Evolutionary conservation across 2,888 invertebrate species (phyloP), one percentile per base, ranked within the genome.

Genomic region (Drosophila affinis): DNA sequence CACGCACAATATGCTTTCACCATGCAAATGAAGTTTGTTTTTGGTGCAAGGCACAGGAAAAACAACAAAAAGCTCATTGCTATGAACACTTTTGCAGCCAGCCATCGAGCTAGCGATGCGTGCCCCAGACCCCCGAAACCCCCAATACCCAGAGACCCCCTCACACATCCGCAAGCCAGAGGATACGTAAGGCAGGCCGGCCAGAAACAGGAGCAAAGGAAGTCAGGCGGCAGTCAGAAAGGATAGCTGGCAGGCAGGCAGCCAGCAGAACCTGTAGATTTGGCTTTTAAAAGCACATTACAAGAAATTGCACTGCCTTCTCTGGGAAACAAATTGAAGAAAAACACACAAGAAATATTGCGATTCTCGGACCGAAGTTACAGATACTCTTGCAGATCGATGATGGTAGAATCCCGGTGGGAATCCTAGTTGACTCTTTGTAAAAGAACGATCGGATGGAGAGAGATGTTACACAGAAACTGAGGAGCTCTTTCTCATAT

Each of bases 21-120:
- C 78, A 84, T 81, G 76, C 79, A 84, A 84, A 84, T 84, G 79
- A 84, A 84, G 83, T 84, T 87, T 78, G 84, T 87, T 84, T 84
- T 81, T 76, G 79, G 76, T 74, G 76, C 73, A 74, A 59, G 71
- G 71, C 72, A 79, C 71, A 77, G 72, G 75, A 82, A 86, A 81
- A 83, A 81, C 76, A 86, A 83, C 74, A 81, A 73, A 79, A 73
- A 70, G 59, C 75, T 72, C 75, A 76, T 78, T 79, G 58, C 79
- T 68, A 75, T 64, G 74, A 75, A 76, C 79, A 77, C 59, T 68
- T 72, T 57, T 71, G 63, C 67, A 60, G 49, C 55, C 34, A 34
- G 34, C 34, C 39, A 14, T 39, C 14, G 2, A 14, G 51, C 55
- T 67, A 52, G 27, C 39, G 55, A 55, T 55, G 55, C 47, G 71